Base-by-base conservation (phyloP, 2,113 vertebrate species). In the Phyllopteryx taeniolatus region DNA sequence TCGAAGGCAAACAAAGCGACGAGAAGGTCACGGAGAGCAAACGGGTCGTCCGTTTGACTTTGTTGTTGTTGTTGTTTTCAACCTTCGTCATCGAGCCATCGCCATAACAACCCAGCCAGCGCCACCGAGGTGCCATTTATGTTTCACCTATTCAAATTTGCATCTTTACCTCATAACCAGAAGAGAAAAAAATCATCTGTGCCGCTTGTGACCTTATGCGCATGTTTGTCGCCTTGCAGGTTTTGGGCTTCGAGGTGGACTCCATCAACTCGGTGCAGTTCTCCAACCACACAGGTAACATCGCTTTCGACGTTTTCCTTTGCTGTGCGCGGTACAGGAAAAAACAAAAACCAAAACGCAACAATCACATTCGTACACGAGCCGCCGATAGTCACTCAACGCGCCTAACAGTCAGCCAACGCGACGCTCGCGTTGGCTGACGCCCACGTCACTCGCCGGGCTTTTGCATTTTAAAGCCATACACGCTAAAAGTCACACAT, bases 231-330 rank as follows among this genome's bases (percentile, higher is more conserved):
- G 72, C 47, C 61, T 35, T 77, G 27, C 93, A 99, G 97, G 96
- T 99, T 76, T 88, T 99, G 91, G 98, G 98, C 33, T 98, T 99
- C 83, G 98, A 99, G 91, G 95, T 99, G 27, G 98, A 99, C 69
- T 95, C 96, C 0, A 95, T 99, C 89, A 99, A 99, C 89, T 98
- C 98, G 0, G 98, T 99, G 77, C 98, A 99, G 92, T 99, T 99
- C 91, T 99, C 97, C 84, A 99, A 99, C 90, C 98, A 99, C 73
- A 99, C 98, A 92, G 98, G 98, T 98, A 90, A 89, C 83, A 22
- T 11, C 53, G 20, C n/a, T 0, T 31, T 47, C 35, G 15, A 5
- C 68, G 7, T 2, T 2, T 42, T 14, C 70, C 1, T 61, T 13
- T 42, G 2, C 20, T 20, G 35, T 9, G 43, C 8, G 49, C 39